A percentile compares a stretch with the other conserved stretches of the same genome.
Evolutionary conservation across 2,888 invertebrate species (phyloP).

Genomic region (Lithophane ornitopus): DNA sequence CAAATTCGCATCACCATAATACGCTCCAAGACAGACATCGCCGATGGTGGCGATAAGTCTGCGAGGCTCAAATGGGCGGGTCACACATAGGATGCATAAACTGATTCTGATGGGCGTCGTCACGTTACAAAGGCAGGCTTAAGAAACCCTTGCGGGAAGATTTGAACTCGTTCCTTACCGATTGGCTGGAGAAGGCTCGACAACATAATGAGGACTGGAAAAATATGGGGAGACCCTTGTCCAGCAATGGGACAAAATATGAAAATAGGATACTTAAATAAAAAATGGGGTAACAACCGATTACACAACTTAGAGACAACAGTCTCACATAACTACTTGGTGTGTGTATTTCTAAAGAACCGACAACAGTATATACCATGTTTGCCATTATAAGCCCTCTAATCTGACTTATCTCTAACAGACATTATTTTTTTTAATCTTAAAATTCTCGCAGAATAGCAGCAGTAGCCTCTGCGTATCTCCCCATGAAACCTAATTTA

Average conservation of each 20-base stretch:
- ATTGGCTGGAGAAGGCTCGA: not conserved
- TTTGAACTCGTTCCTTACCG: not conserved
- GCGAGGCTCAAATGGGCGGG: no score
- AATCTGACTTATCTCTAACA: slow-evolving; percentile 62
- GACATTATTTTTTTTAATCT: slow-evolving; percentile 50
- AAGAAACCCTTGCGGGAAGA: not conserved
- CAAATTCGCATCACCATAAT: no score
- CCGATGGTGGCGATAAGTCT: no score
- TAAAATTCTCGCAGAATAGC: slow-evolving; percentile 21
- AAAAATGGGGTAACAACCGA: slow-evolving; percentile 32
- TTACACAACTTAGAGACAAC: slow-evolving; percentile 46
- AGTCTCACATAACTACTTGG: slow-evolving; percentile 29
- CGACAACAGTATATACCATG: slow-evolving; percentile 52
- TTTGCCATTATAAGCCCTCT: slow-evolving; percentile 54
- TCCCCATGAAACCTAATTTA: slow-evolving; percentile 14
- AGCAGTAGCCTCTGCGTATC: slow-evolving; percentile 1
- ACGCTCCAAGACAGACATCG: no score
- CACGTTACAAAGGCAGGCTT: not conserved
- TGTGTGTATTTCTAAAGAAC: slow-evolving; percentile 46
- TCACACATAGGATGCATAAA: no score
- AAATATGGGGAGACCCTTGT: not conserved
- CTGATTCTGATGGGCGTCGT: not conserved
- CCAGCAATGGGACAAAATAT: not conserved
- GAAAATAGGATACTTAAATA: no score
- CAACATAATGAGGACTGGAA: not conserved